Evolutionary conservation across 2,888 invertebrate species (phyloP).

Genomic region (Hyposoter didymator): DNA sequence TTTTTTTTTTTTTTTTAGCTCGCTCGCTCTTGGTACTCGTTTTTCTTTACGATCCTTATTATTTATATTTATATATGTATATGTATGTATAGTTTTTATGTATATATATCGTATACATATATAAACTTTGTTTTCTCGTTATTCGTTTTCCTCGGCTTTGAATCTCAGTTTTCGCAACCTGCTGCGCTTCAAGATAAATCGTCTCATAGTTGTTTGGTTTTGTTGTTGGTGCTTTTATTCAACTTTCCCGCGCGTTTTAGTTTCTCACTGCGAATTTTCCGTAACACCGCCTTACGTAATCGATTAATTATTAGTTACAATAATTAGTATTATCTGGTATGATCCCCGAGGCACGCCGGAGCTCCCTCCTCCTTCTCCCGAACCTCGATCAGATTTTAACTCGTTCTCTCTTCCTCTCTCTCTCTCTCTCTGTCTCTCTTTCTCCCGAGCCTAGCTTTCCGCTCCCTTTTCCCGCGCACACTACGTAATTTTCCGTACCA

Average conservation of each 20-base stretch:
- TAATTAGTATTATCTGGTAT: constrained; percentile 80
- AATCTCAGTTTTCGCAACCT: constrained; percentile 6
- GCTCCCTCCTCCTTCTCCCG: constrained; percentile 70
- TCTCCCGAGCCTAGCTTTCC: constrained; percentile 67
- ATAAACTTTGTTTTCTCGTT: constrained; percentile 21
- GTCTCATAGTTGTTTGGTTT: not conserved
- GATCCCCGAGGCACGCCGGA: constrained; percentile 78
- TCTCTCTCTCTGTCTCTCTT: constrained; percentile 49
- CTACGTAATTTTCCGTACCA: constrained; percentile 23
- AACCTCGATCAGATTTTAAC: not conserved
- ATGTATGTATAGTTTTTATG: not conserved
- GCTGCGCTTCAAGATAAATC: not conserved
- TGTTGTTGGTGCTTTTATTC: not conserved
- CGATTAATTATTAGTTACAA: constrained; percentile 79
- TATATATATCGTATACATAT: constrained; percentile 13
- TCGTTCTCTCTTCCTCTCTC: not conserved
- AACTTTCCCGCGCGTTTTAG: constrained; percentile 35
- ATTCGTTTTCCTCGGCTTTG: constrained; percentile 11
- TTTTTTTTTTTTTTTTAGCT: constrained; percentile 57
- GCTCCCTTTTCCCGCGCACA: constrained; percentile 45
- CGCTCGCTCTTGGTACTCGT: constrained; percentile 59
- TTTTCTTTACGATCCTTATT: constrained; percentile 7
- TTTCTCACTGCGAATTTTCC: constrained; percentile 53
- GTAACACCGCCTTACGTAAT: constrained; percentile 69
- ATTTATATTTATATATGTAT: constrained; percentile 16